phyloP scores from a whole-genome alignment of 2,888 invertebrate genomes.

The Malthinus flaveolus region DNA sequence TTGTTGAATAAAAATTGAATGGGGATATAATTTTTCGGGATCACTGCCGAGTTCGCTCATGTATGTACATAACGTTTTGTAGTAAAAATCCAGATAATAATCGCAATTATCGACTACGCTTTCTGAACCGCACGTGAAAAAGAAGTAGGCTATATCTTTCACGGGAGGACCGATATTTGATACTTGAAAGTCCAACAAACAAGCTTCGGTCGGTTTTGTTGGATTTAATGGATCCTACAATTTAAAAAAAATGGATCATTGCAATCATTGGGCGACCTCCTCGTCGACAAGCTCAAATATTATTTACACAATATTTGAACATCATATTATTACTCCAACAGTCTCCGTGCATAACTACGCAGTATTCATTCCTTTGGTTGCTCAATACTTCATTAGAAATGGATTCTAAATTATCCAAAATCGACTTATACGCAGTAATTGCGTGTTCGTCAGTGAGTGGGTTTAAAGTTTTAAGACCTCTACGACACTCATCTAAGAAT shows the following conservation, averaged over 20 bases:
- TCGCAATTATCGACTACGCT: conserved; percentile 32
- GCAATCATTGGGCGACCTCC: too few relatives aligned
- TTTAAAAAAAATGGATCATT: too few relatives aligned
- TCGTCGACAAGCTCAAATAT: too few relatives aligned
- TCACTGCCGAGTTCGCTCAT: conserved; percentile 35
- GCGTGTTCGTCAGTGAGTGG: background rate
- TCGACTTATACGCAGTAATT: background rate
- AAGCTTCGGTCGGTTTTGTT: conserved; percentile 32
- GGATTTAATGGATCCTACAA: conserved; percentile 26
- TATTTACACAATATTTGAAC: conserved; percentile 11
- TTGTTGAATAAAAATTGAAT: conserved; percentile 12
- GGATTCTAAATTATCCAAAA: conserved; percentile 6
- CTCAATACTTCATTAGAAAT: background rate
- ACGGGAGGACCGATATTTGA: conserved; percentile 33
- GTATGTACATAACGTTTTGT: conserved; percentile 30
- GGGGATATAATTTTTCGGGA: conserved; percentile 32
- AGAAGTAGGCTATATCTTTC: conserved; percentile 37
- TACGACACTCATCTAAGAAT: background rate
- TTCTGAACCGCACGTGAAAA: conserved; percentile 31
- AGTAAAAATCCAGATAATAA: conserved; percentile 36
- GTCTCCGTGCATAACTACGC: conserved; percentile 7
- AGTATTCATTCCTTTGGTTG: background rate
- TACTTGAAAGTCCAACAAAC: conserved; percentile 42
- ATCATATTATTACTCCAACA: conserved; percentile 13
- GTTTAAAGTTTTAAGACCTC: background rate